Conservation (phyloP, 2,888 invertebrate genomes). For the Cosmia pyralina region DNA sequence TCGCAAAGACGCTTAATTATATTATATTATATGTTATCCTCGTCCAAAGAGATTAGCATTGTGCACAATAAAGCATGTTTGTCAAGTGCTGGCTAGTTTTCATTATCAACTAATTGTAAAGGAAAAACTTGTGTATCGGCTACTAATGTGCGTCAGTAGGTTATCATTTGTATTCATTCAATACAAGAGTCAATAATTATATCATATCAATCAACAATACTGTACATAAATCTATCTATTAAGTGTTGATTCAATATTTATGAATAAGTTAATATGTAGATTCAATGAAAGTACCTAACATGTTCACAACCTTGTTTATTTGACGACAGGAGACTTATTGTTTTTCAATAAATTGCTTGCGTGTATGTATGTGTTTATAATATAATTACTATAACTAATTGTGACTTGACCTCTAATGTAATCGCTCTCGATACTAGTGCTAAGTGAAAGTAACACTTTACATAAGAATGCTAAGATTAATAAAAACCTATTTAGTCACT, state of each 20-base stretch:
- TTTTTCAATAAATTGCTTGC: neutral
- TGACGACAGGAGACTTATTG: neutral
- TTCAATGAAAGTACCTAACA: conserved; percentile 10
- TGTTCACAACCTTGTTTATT: conserved; percentile 7
- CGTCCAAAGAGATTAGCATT: no score
- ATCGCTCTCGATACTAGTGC: conserved; percentile 3
- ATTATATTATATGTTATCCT: no score
- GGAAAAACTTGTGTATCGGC: conserved; percentile 18
- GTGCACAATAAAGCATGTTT: neutral
- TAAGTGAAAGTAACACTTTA: conserved; percentile 27
- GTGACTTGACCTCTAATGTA: conserved; percentile 14
- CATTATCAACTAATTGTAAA: conserved; percentile 12
- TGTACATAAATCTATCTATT: conserved; percentile 6
- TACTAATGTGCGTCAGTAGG: conserved; percentile 26
- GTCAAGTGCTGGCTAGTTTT: neutral
- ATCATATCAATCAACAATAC: conserved; percentile 28
- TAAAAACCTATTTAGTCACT: neutral
- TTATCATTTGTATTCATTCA: conserved; percentile 48
- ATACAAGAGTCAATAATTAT: conserved; percentile 20
- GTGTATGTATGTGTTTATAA: conserved; percentile 1
- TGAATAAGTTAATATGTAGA: conserved; percentile 10
- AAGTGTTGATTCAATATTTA: conserved; percentile 19
- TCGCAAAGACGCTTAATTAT: no score
- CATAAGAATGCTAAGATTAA: no score
- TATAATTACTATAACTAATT: neutral